Evolutionary conservation across 2,797 vertebrate genomes (phyloP), one percentile per base, ranked within the genome.

Genomic region (Neopelma chrysocephalum): DNA sequence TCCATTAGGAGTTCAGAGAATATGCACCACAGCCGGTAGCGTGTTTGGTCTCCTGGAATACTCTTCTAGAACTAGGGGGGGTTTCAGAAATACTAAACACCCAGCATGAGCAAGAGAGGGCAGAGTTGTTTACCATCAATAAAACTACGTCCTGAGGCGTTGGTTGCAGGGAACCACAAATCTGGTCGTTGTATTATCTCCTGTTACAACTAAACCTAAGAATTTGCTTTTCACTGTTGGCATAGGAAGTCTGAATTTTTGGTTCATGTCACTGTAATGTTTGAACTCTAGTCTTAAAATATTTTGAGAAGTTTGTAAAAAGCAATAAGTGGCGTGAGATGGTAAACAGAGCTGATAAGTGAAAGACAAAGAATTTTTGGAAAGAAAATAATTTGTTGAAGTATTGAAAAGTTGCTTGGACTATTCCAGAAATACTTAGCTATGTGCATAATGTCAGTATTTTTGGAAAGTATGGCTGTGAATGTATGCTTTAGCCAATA

Each of bases 341-440:
- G 11, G 54, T 50, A 87, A 92, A 92, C 27, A 77, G 21, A 68
- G 42, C 15, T 60, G n/a, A n/a, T 15, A 45, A 3, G 5, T 40
- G 57, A 82, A 90, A 70, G 53, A 61, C 1, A 8, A 61, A 36
- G 34, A 20, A 17, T 34, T 88, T 83, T 81, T 61, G 3, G 32
- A 79, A 83, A 81, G 53, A 81, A 78, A 96, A 68, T 17, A 73
- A 38, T 13, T 60, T 75, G 34, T 14, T 76, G 61, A 90, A 75
- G 38, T 34, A 18, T 2, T 77, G 71, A 89, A 85, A 27, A 93
- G 21, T 13, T 42, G 7, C 43, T 72, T 79, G 29, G 40, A 64
- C 25, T 82, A 7, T 21, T 84, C 76, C 75, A 91, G 83, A 92
- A 87, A 89, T 65, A 83, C 20, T 51, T 87, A 60, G n/a, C 75